These are phyloP conservation scores for Acrossocheilus fasciatus DNA, from an alignment of 2,797 vertebrate genomes.

Conservation along the genomic window DNA sequence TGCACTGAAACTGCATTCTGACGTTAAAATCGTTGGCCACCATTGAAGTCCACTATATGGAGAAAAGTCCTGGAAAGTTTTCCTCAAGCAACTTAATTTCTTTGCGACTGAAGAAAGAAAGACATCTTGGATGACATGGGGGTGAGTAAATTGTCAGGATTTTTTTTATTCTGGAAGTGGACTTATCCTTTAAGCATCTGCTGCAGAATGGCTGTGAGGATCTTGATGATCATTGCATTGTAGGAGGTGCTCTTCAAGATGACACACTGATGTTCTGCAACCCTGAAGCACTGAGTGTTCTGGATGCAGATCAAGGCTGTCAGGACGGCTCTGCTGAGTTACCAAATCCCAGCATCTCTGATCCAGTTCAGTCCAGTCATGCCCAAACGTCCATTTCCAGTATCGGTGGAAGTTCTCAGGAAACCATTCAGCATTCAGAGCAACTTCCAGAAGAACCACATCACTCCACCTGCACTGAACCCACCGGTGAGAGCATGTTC, in stretches of 20 bases:
- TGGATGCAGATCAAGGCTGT: conserved; percentile 22
- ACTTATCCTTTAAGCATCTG: background rate
- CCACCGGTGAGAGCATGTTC: background rate
- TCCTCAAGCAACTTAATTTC: no score
- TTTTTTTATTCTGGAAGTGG: no score
- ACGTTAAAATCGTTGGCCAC: no score
- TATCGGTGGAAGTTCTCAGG: conserved; percentile 29
- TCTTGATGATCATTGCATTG: conserved; percentile 31
- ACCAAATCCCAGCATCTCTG: background rate
- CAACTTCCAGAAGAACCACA: background rate
- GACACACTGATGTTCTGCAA: conserved; percentile 72
- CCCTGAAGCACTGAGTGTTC: conserved; percentile 62
- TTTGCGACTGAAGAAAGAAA: no score
- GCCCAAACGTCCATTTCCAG: background rate
- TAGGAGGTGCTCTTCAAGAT: conserved; percentile 50
- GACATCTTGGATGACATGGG: no score
- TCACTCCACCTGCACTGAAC: background rate
- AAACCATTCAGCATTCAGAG: conserved; percentile 8
- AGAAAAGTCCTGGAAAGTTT: no score
- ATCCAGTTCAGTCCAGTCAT: background rate
- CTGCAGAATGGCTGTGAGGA: background rate
- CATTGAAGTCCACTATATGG: no score
- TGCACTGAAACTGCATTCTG: no score
- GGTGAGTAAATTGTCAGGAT: no score
- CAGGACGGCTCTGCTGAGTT: conserved; percentile 20